Evolutionary conservation across 92 coral and sea anemone species (phyloP).

Genomic region (Phenganax stokvisi): DNA sequence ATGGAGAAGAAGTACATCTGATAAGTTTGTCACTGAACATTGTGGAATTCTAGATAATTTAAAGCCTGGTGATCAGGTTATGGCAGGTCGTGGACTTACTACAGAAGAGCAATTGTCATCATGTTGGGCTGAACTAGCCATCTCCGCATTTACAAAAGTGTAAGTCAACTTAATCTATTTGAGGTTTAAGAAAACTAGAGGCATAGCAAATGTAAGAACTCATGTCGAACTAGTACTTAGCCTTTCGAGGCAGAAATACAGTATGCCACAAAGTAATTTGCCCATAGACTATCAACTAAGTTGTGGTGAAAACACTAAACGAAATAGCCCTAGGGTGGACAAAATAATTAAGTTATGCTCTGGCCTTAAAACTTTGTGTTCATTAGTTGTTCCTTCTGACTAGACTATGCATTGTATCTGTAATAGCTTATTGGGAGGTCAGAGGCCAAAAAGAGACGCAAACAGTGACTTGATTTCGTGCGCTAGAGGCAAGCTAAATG

Average conservation of each 20-base stretch:
- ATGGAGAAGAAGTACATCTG: not conserved
- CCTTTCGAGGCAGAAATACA: slow-evolving; percentile 38
- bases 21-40: not conserved
- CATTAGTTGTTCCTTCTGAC: slow-evolving; percentile 47
- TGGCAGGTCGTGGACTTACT: not conserved
- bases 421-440: too few relatives aligned
- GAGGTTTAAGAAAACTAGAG: slow-evolving; percentile 29
- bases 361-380: slow-evolving; percentile 38
- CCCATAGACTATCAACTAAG: not conserved
- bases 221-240: slow-evolving; percentile 43
- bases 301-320: slow-evolving; percentile 28
- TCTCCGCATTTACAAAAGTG: slow-evolving; percentile 43
- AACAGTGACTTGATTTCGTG: too few relatives aligned
- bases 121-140: slow-evolving; percentile 38
- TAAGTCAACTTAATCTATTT: slow-evolving; percentile 39
- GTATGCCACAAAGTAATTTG: slow-evolving; percentile 31
- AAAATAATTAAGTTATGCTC: slow-evolving; percentile 42
- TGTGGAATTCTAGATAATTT: not conserved
- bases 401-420: slow-evolving; percentile 4
- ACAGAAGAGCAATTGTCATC: slow-evolving; percentile 11
- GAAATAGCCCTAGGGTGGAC: slow-evolving; percentile 34
- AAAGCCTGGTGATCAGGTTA: not conserved
- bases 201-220: slow-evolving; percentile 39
- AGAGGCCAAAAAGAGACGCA: too few relatives aligned
- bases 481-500: too few relatives aligned